phyloP scores from a whole-genome alignment of 1,140 invertebrate species.

The Bombus confusus region DNA sequence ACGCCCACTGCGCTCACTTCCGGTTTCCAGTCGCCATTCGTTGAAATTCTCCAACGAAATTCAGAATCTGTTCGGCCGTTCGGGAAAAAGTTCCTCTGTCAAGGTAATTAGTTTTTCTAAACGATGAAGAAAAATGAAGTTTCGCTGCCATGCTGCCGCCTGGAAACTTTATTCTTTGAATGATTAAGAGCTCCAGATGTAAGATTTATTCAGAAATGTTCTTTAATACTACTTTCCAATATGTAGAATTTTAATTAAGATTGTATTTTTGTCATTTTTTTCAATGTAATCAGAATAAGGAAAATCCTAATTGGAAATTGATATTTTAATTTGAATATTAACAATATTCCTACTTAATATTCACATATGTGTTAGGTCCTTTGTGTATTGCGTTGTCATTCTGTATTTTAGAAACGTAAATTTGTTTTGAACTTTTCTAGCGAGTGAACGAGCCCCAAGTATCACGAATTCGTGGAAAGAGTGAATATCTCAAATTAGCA shows the following conservation, averaged over 20 bases:
- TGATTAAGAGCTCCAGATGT: no score
- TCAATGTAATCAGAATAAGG: neutral
- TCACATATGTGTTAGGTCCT: no score
- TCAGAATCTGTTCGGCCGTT: neutral
- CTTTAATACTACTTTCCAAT: neutral
- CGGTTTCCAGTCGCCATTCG: neutral
- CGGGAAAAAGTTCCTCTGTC: neutral
- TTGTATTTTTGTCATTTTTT: no score
- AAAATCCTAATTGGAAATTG: neutral
- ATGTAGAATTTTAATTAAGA: neutral
- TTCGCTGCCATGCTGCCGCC: neutral
- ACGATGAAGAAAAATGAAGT: slow-evolving; percentile 6
- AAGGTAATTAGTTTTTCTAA: neutral
- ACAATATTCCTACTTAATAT: no score
- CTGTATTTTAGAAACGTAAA: neutral
- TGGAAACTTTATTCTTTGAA: neutral
- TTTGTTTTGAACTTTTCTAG: neutral
- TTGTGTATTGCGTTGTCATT: neutral
- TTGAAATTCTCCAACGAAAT: neutral
- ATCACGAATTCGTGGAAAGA: neutral
- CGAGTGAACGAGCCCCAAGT: neutral
- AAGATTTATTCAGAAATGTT: neutral
- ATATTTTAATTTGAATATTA: no score
- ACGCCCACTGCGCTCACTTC: neutral
- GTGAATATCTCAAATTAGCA: neutral